Evolutionary conservation across 2,888 invertebrate species (phyloP).

Genomic region (Rhopalosiphum nymphaeae): DNA sequence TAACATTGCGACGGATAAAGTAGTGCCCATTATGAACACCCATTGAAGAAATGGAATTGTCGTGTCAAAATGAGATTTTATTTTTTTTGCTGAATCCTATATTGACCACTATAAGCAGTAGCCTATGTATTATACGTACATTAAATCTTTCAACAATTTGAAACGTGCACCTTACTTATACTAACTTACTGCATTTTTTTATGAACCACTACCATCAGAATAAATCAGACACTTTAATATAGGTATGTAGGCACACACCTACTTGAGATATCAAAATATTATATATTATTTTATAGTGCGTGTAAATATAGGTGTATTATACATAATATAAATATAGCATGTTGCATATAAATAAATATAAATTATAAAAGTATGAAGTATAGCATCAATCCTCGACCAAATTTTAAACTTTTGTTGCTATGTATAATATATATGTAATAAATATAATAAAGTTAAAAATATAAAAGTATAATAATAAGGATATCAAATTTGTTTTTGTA

Average conservation of each 20-base stretch:
- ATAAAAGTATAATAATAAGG: neutral
- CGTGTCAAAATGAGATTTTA: conserved; percentile 63
- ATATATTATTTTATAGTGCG: conserved; percentile 6
- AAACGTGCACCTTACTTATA: neutral
- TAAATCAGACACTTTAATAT: conserved; percentile 28
- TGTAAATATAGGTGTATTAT: neutral
- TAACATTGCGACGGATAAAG: conserved; percentile 52
- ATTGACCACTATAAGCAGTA: conserved; percentile 53
- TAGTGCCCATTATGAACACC: conserved; percentile 52
- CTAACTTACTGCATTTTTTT: conserved; percentile 24
- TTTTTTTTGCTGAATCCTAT: conserved; percentile 51
- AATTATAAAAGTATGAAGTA: neutral
- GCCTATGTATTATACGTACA: neutral
- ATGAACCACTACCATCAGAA: conserved; percentile 1
- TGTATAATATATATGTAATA: neutral
- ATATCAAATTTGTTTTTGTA: neutral
- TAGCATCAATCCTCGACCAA: neutral
- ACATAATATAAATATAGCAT: neutral
- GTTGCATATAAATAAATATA: neutral
- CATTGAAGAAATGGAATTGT: conserved; percentile 62
- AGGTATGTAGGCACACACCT: neutral
- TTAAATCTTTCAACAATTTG: neutral
- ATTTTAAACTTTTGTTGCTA: neutral
- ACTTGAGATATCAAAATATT: neutral
- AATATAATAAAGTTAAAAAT: neutral